A percentile compares a stretch with the other conserved stretches of the same genome.
Conservation (phyloP, 2,797 vertebrate genomes). For the Manis pentadactyla region DNA sequence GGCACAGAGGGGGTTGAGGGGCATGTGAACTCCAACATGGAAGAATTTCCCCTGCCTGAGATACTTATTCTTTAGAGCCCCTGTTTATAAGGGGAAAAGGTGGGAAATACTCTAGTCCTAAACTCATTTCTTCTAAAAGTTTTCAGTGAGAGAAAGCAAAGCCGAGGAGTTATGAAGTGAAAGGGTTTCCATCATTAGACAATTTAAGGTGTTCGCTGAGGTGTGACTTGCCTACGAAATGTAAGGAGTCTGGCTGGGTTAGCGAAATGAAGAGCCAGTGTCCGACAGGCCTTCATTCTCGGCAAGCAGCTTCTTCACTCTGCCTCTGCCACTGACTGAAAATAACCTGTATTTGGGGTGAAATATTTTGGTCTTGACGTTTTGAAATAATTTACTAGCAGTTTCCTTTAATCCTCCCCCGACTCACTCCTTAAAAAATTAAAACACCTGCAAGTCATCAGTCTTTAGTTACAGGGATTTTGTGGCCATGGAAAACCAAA, state of each 20-base stretch:
- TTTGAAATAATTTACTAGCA: slow-evolving; percentile 22
- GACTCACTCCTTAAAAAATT: background rate
- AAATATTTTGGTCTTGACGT: background rate
- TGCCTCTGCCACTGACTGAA: background rate
- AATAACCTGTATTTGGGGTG: background rate
- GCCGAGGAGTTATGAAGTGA: background rate
- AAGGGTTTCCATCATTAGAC: background rate
- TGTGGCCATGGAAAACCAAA: background rate
- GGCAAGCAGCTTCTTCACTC: slow-evolving; percentile 6
- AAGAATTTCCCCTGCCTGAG: background rate
- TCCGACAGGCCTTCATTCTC: background rate
- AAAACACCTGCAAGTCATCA: background rate
- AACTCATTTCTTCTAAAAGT: background rate
- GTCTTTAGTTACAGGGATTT: background rate
- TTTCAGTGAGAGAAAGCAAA: slow-evolving; percentile 55
- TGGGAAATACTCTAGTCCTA: background rate
- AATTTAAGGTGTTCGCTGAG: background rate
- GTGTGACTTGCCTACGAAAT: background rate
- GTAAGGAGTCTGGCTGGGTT: background rate
- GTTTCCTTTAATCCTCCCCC: background rate
- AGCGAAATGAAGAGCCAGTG: background rate
- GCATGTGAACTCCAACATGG: background rate
- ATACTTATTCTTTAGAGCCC: slow-evolving; percentile 12
- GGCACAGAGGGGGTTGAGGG: background rate
- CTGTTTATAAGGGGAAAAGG: background rate